Evolutionary conservation across 2,113 vertebrate species (phyloP).

Genomic region (Cheirogaleus medius): DNA sequence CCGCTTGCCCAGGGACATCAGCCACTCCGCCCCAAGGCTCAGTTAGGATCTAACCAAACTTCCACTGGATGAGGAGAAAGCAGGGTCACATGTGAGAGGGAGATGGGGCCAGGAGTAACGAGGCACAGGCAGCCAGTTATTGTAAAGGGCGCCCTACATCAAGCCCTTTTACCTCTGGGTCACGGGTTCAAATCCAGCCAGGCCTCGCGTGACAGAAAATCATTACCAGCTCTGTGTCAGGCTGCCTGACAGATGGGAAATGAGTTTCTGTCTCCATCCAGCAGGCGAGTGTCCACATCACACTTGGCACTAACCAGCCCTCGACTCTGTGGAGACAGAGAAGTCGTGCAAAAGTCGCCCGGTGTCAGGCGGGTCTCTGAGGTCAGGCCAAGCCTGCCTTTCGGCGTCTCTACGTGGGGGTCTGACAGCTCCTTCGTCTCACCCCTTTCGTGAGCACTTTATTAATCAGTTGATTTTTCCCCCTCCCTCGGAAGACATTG

Average conservation of each 20-base stretch:
- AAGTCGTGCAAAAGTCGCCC: not conserved
- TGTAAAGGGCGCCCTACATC: not conserved
- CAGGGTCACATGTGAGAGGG: not conserved
- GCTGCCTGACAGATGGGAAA: conserved; percentile 58
- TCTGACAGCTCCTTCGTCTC: not conserved
- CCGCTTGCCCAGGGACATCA: not conserved
- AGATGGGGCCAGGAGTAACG: not conserved
- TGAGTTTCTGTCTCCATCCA: conserved; percentile 31
- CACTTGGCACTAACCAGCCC: conserved; percentile 42
- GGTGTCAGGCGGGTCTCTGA: not conserved
- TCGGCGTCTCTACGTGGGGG: not conserved
- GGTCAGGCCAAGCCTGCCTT: not conserved
- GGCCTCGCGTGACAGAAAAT: conserved; percentile 71
- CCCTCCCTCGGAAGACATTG: not conserved
- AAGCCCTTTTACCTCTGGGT: conserved; percentile 58
- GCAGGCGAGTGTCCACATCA: conserved; percentile 53
- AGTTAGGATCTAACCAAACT: not conserved
- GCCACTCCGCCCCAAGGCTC: not conserved
- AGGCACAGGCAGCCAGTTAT: not conserved
- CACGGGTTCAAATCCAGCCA: conserved; percentile 71
- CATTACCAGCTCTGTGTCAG: conserved; percentile 54
- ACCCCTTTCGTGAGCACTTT: not conserved
- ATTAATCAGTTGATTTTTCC: not conserved
- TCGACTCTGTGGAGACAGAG: not conserved
- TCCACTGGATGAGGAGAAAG: not conserved